Base-by-base conservation (phyloP, 2,113 vertebrate genomes). In the Forbesichthys agassizii region DNA sequence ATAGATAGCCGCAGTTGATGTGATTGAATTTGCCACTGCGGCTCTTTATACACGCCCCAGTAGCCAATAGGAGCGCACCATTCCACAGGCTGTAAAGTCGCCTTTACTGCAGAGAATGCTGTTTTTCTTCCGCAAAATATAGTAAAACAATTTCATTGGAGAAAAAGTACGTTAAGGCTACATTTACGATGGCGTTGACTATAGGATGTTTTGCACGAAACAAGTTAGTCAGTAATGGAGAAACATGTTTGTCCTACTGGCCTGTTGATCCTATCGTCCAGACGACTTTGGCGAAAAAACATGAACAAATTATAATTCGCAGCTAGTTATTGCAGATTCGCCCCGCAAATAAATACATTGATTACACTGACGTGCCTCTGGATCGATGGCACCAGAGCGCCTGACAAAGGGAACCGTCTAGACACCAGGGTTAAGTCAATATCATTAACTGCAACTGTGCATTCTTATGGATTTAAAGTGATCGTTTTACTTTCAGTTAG, bases 61-160 rank as follows among this genome's bases (percentile, higher is more conserved):
- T 89, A 88, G 82, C 91, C 92, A 93, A 93, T 92, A 46, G 77
- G 86, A 82, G 68, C 71, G 7, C 78, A 3, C 33, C 67, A 55
- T 81, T 84, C 74, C 69, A 64, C 83, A 71, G 66, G 68, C 81
- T 75, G 12, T 27, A 46, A 63, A 79, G 62, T 78, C 68, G 46
- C 18, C 54, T 46, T n/a, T n/a, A 20, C 75, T 71, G 72, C 75
- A 49, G 70, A 36, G 66, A 9, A 33, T 16, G 59, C 56, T 47
- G 64, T 53, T 63, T 42, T 42, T 42, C 5, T 42, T 42, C 36
- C 36, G 36, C 18, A 59, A 59, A 11, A 59, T n/a, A 8, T 55
- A 55, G 14, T 53, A 27, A 27, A 27, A 27, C 27, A 27, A 27
- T 27, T 27, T 27, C 27, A 27, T 3, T 27, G 27, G 27, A 27